phyloP scores from a whole-genome alignment of 2,797 vertebrate genomes.

The Chelon auratus region DNA sequence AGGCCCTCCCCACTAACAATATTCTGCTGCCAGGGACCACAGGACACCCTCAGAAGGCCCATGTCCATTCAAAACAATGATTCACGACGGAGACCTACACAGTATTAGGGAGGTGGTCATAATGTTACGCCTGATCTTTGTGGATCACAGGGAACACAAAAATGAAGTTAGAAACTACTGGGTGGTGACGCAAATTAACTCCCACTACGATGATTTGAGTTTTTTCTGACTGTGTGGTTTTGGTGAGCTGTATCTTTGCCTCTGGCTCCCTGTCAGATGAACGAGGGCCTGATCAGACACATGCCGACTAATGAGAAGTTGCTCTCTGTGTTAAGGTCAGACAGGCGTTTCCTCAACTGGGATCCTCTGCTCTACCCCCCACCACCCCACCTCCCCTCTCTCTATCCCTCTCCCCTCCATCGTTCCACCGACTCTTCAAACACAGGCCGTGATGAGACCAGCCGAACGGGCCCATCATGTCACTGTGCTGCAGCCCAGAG shows the following conservation, averaged over 20 bases:
- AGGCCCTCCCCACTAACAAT: no score
- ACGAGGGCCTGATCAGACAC: constrained; percentile 73
- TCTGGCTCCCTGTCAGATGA: constrained; percentile 25
- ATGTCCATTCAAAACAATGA: no score
- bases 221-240: no score
- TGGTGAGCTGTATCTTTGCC: constrained; percentile 10
- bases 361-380: constrained; percentile 83
- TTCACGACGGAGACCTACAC: no score
- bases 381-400: constrained; percentile 70
- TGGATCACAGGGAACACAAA: no score
- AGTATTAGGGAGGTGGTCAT: no score
- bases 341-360: constrained; percentile 80
- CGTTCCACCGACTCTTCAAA: constrained; percentile 81
- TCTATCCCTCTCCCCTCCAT: constrained; percentile 70
- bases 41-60: no score
- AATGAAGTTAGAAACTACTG: no score
- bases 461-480: constrained; percentile 95
- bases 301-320: constrained; percentile 91
- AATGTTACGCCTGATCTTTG: no score
- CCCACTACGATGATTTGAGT: no score
- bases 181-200: no score
- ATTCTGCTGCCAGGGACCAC: no score
- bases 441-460: constrained; percentile 92
- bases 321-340: constrained; percentile 89
- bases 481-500: constrained; percentile 86